Evolutionary conservation across 1,140 invertebrate species (phyloP).

Genomic region (Anoplolepis gracilipes): DNA sequence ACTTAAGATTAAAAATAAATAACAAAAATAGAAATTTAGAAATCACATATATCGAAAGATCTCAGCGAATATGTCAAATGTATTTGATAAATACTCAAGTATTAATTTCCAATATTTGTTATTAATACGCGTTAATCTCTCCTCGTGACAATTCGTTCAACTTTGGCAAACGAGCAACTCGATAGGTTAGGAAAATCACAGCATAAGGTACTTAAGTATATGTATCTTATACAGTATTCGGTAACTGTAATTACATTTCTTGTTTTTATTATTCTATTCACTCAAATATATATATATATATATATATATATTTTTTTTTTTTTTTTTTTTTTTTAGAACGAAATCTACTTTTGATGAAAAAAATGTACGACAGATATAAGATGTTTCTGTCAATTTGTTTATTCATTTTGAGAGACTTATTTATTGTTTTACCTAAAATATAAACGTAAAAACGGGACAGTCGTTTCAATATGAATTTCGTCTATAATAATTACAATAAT

Average conservation of each 20-base stretch:
- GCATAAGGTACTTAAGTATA: too few relatives aligned
- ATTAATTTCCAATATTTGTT: neutral
- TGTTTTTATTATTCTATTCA: neutral
- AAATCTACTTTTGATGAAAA: neutral
- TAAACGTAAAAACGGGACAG: conserved; percentile 77
- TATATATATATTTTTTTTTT: too few relatives aligned
- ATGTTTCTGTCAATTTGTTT: conserved; percentile 61
- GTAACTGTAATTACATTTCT: too few relatives aligned
- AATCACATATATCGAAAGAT: neutral
- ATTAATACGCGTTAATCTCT: neutral
- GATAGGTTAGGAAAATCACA: conserved; percentile 1
- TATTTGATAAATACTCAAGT: neutral
- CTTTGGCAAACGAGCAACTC: neutral
- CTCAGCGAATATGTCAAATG: neutral
- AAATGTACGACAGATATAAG: neutral
- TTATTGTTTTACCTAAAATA: conserved; percentile 73
- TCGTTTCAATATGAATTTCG: conserved; percentile 71
- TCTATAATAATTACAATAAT: conserved; percentile 66
- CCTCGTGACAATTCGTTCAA: neutral
- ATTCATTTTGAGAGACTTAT: conserved; percentile 59
- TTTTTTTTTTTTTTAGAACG: neutral
- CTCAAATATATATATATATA: neutral
- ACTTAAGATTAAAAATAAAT: neutral
- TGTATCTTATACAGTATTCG: too few relatives aligned
- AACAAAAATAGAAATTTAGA: neutral